phyloP scores from a whole-genome alignment of 2,888 invertebrate species.

The Dione vanillae region DNA sequence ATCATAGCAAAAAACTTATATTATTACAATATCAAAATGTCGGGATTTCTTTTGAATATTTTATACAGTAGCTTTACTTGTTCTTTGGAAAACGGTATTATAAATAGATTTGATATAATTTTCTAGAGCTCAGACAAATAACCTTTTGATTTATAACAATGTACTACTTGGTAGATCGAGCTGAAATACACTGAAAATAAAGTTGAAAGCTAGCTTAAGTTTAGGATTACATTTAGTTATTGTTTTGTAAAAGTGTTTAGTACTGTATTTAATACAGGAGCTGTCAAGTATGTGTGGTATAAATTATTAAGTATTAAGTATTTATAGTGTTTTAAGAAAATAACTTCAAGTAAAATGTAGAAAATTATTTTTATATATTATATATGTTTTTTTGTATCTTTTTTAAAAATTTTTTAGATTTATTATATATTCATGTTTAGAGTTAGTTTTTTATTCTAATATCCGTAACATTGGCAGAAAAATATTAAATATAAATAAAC shows the following conservation, averaged over 20 bases:
- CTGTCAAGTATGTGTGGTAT: too few relatives aligned
- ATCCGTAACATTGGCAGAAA: too few relatives aligned
- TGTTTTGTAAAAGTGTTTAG: neutral
- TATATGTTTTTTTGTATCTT: too few relatives aligned
- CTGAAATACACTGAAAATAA: neutral
- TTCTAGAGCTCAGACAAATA: neutral
- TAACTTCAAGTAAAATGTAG: too few relatives aligned
- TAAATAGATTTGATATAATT: neutral
- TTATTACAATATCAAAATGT: neutral
- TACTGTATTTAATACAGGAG: too few relatives aligned
- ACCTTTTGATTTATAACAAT: neutral
- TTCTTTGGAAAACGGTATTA: neutral
- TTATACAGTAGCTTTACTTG: neutral
- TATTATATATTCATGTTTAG: too few relatives aligned
- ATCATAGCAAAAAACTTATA: neutral
- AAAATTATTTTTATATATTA: too few relatives aligned
- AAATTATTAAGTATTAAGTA: too few relatives aligned
- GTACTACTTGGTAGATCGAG: neutral
- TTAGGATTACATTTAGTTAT: neutral
- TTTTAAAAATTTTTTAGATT: too few relatives aligned
- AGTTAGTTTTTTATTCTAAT: too few relatives aligned
- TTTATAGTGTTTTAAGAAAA: too few relatives aligned
- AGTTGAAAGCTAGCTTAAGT: neutral
- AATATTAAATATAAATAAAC: too few relatives aligned
- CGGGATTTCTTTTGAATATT: neutral